Base-by-base conservation (phyloP, 1,140 invertebrate genomes). In the Mya arenaria region DNA sequence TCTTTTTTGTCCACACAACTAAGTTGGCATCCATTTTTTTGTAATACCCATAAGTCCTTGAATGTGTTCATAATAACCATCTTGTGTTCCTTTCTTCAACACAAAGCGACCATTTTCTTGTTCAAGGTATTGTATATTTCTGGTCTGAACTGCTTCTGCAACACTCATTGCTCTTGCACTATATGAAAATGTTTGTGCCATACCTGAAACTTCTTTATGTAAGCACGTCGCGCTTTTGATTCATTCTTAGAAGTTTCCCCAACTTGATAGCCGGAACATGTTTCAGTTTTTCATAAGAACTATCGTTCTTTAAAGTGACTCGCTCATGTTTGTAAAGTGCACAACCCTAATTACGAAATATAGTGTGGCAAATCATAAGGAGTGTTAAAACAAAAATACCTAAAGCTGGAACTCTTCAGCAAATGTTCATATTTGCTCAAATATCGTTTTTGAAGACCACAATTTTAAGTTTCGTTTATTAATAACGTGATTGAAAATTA, bases 231-330 rank as follows among this genome's bases (percentile, higher is more conserved):
- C 4, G 71, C 71, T 56, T 8, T 72, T 1, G 1, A 23, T 58
- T 58, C 55, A 37, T 58, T 6, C 10, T 60, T 74, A n/a, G n/a
- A n/a, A n/a, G n/a, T 58, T n/a, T 56, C 13, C 55, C 19, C 71
- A 3, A 39, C 30, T 36, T 74, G 34, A 74, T 60, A 10, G 71
- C 69, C 28, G 69, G 52, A 23, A 72, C 69, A 56, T 72, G 52
- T 23, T 56, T 72, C 17, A 55, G 32, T 48, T 36, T 34, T 30
- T 73, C 41, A 72, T 32, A 15, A 4, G 2, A 34, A 17, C 58
- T 34, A 1, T 56, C n/a, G n/a, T n/a, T n/a, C n/a, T n/a, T n/a
- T n/a, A n/a, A n/a, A n/a, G n/a, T n/a, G n/a, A n/a, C n/a, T n/a
- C n/a, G n/a, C n/a, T n/a, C n/a, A n/a, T n/a, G n/a, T n/a, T n/a